Percentiles rank a stretch among this genome's conserved stretches.
phyloP scores from a whole-genome alignment of 2,888 invertebrate genomes.

The Troides aeacus region DNA sequence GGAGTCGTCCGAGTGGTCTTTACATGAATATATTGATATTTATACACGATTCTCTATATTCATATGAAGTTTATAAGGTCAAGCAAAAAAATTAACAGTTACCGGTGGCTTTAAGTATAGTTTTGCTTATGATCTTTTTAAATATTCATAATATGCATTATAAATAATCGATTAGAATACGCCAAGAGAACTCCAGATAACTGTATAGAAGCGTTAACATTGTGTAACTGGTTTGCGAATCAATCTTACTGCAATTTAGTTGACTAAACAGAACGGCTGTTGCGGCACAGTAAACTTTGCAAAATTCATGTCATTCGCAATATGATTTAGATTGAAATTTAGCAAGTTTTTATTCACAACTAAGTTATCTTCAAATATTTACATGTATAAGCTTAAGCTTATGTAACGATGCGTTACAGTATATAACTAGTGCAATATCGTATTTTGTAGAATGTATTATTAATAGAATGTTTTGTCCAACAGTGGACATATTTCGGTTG shows the following conservation, averaged over 20 bases:
- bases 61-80: no score
- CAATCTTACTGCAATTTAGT: constrained; percentile 11
- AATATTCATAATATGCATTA: constrained; percentile 3
- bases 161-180: background rate
- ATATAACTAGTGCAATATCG: no score
- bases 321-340: background rate
- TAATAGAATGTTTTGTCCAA: no score
- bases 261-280: constrained; percentile 4
- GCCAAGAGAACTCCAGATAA: background rate
- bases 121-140: constrained; percentile 19
- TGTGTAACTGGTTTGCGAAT: constrained; percentile 10
- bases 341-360: background rate
- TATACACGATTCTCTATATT: no score
- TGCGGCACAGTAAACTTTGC: constrained; percentile 13
- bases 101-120: background rate
- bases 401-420: no score
- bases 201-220: background rate
- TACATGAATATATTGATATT: no score
- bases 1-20: no score
- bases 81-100: no score
- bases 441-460: no score
- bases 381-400: no score
- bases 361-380: no score
- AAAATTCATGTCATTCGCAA: background rate
- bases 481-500: no score